Evolutionary conservation across 2,113 vertebrate species (phyloP), one percentile per base, ranked within the genome.

Genomic region (Channa maculata): DNA sequence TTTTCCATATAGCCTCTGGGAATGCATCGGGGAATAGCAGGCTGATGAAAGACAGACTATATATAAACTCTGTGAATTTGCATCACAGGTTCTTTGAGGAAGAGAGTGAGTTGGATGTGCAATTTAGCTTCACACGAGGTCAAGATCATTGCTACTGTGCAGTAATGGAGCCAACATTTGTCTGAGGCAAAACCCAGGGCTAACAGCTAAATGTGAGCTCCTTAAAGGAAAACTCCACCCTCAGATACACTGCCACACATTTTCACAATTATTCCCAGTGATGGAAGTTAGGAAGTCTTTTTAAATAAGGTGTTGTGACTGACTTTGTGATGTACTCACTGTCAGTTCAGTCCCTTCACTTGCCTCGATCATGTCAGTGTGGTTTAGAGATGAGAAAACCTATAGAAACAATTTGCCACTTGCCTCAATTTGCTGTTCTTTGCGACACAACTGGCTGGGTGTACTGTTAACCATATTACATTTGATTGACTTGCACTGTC

Each of bases 1-100:
- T 89, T 89, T 91, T 83, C 78, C 85, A 91, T 92, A 91, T 93
- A 90, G 91, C 86, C 83, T 81, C 86, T 88, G 86, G 76, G 82
- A 89, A 89, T 80, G 85, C 88, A 76, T 74, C 8, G 6, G 89
- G 90, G 90, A 91, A 81, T 83, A 84, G 87, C 88, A 82, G 82
- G 77, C 89, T 89, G 90, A 93, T 92, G 91, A 77, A 79, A 90
- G 82, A 88, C 89, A 49, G 70, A 66, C 89, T 93, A 92, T 85
- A 91, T 88, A 83, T 91, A 92, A 85, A 86, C 73, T 69, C 77
- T 67, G 83, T 89, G 86, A 89, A 83, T 90, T 75, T 86, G 88
- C 86, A 91, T 88, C 65, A 70, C 85, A 85, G 78, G 73, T 88
- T 86, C 71, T 69, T 36, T 62, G 82, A 67, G 70, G 87, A 66